Percentiles rank a stretch among this genome's conserved stretches.
phyloP scores from a whole-genome alignment of 2,113 vertebrate genomes.

The Apeltes quadracus region DNA sequence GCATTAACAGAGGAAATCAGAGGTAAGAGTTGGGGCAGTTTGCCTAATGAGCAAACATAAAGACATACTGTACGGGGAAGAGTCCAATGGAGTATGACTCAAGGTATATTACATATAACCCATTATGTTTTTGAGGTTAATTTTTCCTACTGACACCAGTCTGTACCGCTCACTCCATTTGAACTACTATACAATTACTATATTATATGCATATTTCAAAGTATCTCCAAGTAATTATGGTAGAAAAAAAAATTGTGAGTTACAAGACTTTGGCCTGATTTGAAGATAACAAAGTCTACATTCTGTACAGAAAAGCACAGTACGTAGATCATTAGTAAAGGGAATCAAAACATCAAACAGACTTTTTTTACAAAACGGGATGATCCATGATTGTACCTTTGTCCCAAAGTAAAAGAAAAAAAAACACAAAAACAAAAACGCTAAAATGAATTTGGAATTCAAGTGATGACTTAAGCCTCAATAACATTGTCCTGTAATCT shows the following conservation, averaged over 20 bases:
- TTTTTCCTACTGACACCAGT: conserved; percentile 31
- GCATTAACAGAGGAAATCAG: conserved; percentile 27
- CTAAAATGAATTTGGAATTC: conserved; percentile 52
- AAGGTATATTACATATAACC: conserved; percentile 26
- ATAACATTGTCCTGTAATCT: conserved; percentile 42
- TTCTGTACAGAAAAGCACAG: conserved; percentile 49
- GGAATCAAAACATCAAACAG: conserved; percentile 38
- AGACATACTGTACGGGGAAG: conserved; percentile 27
- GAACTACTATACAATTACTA: conserved; percentile 32
- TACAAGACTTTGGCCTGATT: conserved; percentile 59
- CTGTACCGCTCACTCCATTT: conserved; percentile 39
- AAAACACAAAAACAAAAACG: neutral
- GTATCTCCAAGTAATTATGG: conserved; percentile 9
- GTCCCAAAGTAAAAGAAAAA: conserved; percentile 7
- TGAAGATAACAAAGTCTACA: conserved; percentile 31
- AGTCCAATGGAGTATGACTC: conserved; percentile 2
- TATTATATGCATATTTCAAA: conserved; percentile 42
- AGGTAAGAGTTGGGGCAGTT: conserved; percentile 37
- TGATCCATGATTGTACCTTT: conserved; percentile 50
- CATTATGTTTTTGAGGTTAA: conserved; percentile 16
- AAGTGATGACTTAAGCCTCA: conserved; percentile 35
- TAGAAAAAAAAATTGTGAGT: conserved; percentile 30
- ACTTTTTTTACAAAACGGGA: conserved; percentile 15
- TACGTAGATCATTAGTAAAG: conserved; percentile 44
- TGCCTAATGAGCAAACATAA: conserved; percentile 57